Evolutionary conservation across 92 coral and sea anemone genomes (phyloP), one percentile per base, ranked within the genome.

Genomic region (Umimayanthus chanpuru): DNA sequence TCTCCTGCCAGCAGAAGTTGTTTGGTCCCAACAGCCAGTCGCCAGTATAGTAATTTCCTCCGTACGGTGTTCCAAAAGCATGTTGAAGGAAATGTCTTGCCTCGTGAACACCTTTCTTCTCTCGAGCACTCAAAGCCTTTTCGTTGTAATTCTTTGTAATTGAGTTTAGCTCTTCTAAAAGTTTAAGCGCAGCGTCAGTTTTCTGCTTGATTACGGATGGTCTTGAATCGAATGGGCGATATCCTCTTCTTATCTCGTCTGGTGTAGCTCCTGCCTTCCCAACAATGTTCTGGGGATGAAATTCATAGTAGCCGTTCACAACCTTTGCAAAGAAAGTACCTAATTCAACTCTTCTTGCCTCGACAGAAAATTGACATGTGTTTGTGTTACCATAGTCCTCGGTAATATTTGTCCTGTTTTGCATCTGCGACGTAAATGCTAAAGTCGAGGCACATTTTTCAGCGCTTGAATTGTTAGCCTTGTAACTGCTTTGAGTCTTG

Each of bases 1-100:
- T 86, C 2, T 98, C 94, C 80, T 97, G 95, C 98, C 98, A 97
- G 28, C 93, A 93, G 75, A 93, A 94, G 38, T 84, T 90, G 88
- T 95, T 95, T 8, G 96, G 96, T 5, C 96, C 99, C 26, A 97
- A 65, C 91, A 97, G 89, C 97, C 97, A 97, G 79, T 94, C 98
- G 0, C 99, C 99, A 12, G 91, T 87, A 76, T 95, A 97, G 88
- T 95, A 97, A 73, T 93, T 89, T 11, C 91, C 81, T 47, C 92
- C 94, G 50, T 90, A 97, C 2, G 99, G 98, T 6, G 90, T 91
- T 1, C 92, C 92, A 73, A 96, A 91, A 43, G 86, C 85, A 65
- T 90, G 92, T 26, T 77, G 84, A 65, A 96, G 79, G 71, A 96
- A 85, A 6, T 89, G 92, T n/a, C 84, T 91, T 38, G 85, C 92